Base-by-base conservation (phyloP, 2,888 invertebrate genomes). In the Cordylochernes scorpioides region DNA sequence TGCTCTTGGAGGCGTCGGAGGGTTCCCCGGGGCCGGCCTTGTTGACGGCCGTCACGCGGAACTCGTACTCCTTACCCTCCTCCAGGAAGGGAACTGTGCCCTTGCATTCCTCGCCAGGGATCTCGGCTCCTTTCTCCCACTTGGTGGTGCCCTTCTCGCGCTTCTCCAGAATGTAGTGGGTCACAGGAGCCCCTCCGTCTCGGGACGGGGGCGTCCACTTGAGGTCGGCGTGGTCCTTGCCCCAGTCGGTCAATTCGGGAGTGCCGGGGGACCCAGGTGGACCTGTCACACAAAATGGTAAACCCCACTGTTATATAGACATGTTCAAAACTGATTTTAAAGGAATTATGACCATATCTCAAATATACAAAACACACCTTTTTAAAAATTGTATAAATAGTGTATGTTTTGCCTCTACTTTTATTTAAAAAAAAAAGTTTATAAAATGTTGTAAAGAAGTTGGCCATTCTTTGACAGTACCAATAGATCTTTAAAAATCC, bases 101-200 rank as follows among this genome's bases (percentile, higher is more conserved):
- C 44, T 78, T 77, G 0, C 74, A 73, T 48, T 80, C 80, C 3
- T 82, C 77, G 9, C 78, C 78, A 12, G 80, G 80, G 0, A 72
- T 74, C 54, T 84, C 80, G 30, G 72, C 54, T 1, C 80, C 84
- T 51, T 78, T 82, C 52, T 78, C 77, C 88, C 88, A 88, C 9
- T 14, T 18, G 4, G 37, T 32, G 12, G 31, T 28, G 7, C 35
- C 34, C 19, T 38, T 35, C 17, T 38, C 35, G 17, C 33, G 82
- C 51, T 68, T 74, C 54, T 84, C 86, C 38, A 88, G 65, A 33
- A 86, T 66, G 50, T 86, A 88, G 4, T 50, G 50, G 4, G 44
- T 49, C 29, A 46, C 40, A 2, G 44, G 43, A 3, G 44, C 38
- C 8, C 46, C 46, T 9, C 45, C 45, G 27, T 47, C 46, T 17